Evolutionary conservation across 2,113 vertebrate genomes (phyloP), one percentile per base, ranked within the genome.

Genomic region (Callithrix jacchus): DNA sequence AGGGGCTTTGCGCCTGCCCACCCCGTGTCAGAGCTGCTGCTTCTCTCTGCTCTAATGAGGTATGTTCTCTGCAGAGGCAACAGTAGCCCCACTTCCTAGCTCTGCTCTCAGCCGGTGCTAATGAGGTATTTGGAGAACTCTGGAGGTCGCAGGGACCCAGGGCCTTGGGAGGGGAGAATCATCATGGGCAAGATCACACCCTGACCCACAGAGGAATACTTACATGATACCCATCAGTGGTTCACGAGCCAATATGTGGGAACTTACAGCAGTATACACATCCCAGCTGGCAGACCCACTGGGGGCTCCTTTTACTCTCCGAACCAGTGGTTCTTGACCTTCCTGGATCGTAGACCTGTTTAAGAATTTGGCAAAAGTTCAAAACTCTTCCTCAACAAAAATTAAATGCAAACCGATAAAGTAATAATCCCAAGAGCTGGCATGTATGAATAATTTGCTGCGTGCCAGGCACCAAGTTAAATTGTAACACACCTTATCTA

Each of bases 381-480:
- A 9, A 66, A 77, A 71, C 47, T 17, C 52, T 95, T 49, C n/a
- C 30, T 35, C 45, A 49, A 74, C 32, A 86, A 76, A 91, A 89
- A 40, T 73, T 54, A 86, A 88, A 91, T 35, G 66, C 87, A 84
- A 93, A 94, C 10, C 35, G 68, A 85, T 81, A 66, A 80, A 56
- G 35, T 73, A 32, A 61, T 54, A 8, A 30, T 64, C 58, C 37
- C 58, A 17, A 54, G 27, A 37, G 23, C 42, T 10, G 14, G n/a
- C 3, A 25, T 61, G 86, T 87, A 42, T 27, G 58, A 89, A n/a
- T 70, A 82, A 82, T 8, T 68, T 13, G 40, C 81, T 27, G 6
- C 13, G 37, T 70, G 30, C 32, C 68, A 71, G 52, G 45, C 58
- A 49, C 27, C 11, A 8, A 87, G 45, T 83, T 70, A 58, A 56